These are phyloP conservation scores for Coenonympha glycerion DNA, from an alignment of 2,888 invertebrate species.

Conservation along the genomic window DNA sequence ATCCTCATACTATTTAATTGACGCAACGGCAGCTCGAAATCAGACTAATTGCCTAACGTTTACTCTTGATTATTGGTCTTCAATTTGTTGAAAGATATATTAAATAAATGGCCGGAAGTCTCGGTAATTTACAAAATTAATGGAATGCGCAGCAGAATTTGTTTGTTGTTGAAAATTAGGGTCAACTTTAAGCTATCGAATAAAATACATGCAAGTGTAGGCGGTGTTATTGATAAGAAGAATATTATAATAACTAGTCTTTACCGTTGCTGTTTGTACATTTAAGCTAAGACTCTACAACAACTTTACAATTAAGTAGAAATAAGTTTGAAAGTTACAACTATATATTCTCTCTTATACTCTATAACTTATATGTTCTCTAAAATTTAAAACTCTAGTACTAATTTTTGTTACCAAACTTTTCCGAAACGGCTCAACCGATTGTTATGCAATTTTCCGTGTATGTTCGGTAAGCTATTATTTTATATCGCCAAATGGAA, in stretches of 20 bases:
- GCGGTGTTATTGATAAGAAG: background rate
- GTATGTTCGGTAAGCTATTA: too few relatives aligned
- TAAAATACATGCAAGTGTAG: background rate
- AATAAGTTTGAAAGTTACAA: too few relatives aligned
- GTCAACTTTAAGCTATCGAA: conserved; percentile 4
- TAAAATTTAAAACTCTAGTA: too few relatives aligned
- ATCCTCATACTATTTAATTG: conserved; percentile 53
- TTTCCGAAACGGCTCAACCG: too few relatives aligned
- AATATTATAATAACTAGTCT: background rate
- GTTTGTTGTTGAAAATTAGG: background rate
- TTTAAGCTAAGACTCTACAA: too few relatives aligned
- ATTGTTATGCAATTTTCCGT: too few relatives aligned
- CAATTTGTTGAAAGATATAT: conserved; percentile 25
- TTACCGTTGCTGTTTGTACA: background rate
- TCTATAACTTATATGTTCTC: too few relatives aligned
- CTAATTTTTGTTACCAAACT: too few relatives aligned
- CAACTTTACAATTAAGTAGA: too few relatives aligned
- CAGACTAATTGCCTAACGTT: conserved; percentile 26
- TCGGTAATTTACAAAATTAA: conserved; percentile 13
- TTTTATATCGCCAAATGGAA: too few relatives aligned
- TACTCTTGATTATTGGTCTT: conserved; percentile 34
- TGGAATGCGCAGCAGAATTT: conserved; percentile 4
- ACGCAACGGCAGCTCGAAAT: conserved; percentile 34
- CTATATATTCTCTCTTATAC: too few relatives aligned
- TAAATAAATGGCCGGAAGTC: conserved; percentile 18